Evolutionary conservation across 2,797 vertebrate genomes (phyloP).

Genomic region (Cossypha caffra): DNA sequence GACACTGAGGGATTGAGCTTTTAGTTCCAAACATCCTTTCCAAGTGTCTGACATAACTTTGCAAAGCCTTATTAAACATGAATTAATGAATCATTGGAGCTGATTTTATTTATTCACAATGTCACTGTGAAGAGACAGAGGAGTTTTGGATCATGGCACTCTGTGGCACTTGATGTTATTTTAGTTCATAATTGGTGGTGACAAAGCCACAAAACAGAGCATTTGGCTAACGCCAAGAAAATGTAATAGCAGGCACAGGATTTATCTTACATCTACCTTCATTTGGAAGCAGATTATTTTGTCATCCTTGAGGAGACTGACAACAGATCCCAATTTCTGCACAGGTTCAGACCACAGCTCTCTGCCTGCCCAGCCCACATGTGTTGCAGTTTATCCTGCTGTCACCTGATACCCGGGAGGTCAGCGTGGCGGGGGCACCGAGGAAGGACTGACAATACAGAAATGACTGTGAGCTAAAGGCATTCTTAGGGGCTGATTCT

Average conservation of each 20-base stretch:
- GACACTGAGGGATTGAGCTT: not conserved
- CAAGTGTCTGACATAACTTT: not conserved
- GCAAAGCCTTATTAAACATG: not conserved
- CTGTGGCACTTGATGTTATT: slow-evolving; percentile 1
- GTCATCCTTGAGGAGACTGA: slow-evolving; percentile 7
- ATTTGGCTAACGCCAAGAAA: slow-evolving; percentile 27
- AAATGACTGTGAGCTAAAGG: slow-evolving; percentile 41
- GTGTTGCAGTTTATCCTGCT: slow-evolving; percentile 54
- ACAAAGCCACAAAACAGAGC: slow-evolving; percentile 36
- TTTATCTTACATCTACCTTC: slow-evolving; percentile 17
- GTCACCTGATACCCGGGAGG: slow-evolving; percentile 18
- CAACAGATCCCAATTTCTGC: not conserved
- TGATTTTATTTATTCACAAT: slow-evolving; percentile 32
- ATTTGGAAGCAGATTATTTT: slow-evolving; percentile 12
- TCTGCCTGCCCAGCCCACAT: slow-evolving; percentile 27
- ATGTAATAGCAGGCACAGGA: slow-evolving; percentile 5
- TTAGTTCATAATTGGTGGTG: slow-evolving; percentile 47
- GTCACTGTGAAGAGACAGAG: not conserved
- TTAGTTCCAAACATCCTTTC: not conserved
- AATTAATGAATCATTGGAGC: slow-evolving; percentile 25
- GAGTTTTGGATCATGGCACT: slow-evolving; percentile 1
- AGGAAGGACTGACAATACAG: slow-evolving; percentile 34
- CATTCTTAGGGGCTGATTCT: slow-evolving; percentile 28
- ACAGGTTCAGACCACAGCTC: not conserved
- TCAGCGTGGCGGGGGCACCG: not conserved